Base-by-base conservation (phyloP, 2,888 invertebrate species). In the Syrista parreyssii region DNA sequence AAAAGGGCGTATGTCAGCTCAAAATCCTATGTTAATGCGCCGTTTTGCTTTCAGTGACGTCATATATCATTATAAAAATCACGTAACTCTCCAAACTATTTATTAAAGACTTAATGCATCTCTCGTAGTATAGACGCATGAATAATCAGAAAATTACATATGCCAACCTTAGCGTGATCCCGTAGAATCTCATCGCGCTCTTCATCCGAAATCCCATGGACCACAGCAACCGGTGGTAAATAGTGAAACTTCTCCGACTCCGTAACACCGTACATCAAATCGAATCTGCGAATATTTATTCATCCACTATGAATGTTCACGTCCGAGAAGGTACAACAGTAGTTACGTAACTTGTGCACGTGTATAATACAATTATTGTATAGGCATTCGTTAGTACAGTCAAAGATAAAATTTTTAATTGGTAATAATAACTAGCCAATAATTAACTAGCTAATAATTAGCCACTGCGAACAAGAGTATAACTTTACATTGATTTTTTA, bases 181-280 rank as follows among this genome's bases (percentile, higher is more conserved):
- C 94, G 94, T 83, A 97, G 93, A 86, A 96, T 94, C 81, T 95
- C 94, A 88, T 97, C 96, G 80, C 96, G 93, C 87, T 96, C 95
- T 82, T 94, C 94, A 88, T 96, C 95, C 81, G 95, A 90, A 88
- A 97, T 93, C 30, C 97, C 97, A 82, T 95, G 94, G 79, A 94
- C 93, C 34, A 97, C 91, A 81, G 95, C 95, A 72, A 95, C 94
- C 30, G 95, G 95, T 76, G 95, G 95, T 82, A 97, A 93, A 81
- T 95, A 93, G 88, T 97, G 95, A 89, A 96, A 96, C 86, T 96
- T 95, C 90, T 97, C 97, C 83, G 95, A 92, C 91, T 97, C 96
- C 31, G 97, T 96, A 77, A 97, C 95, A 33, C 98, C 98, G 87
- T 96, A 96, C 91, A 98, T 93, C 83, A 98, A 92, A 91, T 98